Evolutionary conservation across 1,140 invertebrate species (phyloP).

Genomic region (Sipha flava): DNA sequence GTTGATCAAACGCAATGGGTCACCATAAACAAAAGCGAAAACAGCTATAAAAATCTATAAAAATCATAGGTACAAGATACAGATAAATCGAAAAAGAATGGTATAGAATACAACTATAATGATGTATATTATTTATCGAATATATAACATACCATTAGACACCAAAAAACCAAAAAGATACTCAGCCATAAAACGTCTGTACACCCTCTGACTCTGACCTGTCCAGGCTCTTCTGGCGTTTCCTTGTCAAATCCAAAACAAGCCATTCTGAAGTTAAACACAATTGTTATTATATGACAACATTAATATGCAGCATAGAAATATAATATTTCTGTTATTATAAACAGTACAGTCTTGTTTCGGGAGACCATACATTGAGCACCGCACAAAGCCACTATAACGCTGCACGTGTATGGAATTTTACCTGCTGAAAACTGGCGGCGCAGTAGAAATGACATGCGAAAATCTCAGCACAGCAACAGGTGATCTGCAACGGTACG

Average conservation of each 20-base stretch:
- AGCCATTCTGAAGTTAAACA: constrained; percentile 33
- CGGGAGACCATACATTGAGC: no score
- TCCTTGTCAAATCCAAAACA: constrained; percentile 33
- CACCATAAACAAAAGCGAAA: constrained; percentile 82
- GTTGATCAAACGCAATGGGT: constrained; percentile 76
- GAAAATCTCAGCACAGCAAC: background rate
- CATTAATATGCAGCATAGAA: no score
- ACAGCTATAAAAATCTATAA: constrained; percentile 73
- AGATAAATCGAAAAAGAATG: background rate
- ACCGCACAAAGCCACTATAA: no score
- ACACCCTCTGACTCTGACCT: constrained; percentile 46
- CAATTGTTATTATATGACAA: no score
- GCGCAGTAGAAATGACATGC: no score
- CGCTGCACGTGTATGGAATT: no score
- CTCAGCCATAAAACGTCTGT: constrained; percentile 80
- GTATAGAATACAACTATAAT: no score
- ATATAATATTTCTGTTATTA: no score
- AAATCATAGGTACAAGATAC: constrained; percentile 24
- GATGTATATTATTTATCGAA: background rate
- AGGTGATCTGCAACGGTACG: background rate
- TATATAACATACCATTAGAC: constrained; percentile 65
- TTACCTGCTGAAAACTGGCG: no score
- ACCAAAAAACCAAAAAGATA: constrained; percentile 76
- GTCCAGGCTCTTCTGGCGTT: constrained; percentile 11
- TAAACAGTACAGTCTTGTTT: no score